Percentiles rank a stretch among this genome's conserved stretches.
Conservation (phyloP, 2,113 vertebrate genomes). For the Prionailurus bengalensis region DNA sequence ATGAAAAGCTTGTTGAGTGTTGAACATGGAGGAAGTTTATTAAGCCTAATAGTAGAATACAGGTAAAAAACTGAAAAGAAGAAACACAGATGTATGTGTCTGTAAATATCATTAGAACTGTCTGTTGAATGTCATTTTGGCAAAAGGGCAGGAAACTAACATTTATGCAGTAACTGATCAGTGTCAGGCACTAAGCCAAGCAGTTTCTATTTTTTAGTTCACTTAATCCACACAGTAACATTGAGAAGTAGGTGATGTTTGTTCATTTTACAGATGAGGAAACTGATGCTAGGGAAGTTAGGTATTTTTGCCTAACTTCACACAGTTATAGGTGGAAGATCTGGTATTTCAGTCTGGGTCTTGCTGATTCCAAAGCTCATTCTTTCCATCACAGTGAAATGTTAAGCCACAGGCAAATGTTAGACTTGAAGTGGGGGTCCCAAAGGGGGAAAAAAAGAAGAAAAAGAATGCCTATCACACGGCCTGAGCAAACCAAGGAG, state of each 20-base stretch:
- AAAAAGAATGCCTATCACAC: background rate
- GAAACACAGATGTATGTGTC: slow-evolving; percentile 34
- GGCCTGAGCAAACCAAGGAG: slow-evolving; percentile 26
- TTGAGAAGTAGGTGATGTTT: slow-evolving; percentile 50
- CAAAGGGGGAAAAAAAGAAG: background rate
- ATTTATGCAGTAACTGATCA: slow-evolving; percentile 62
- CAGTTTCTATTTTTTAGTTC: slow-evolving; percentile 57
- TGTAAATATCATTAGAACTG: slow-evolving; percentile 68
- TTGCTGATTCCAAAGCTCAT: slow-evolving; percentile 10
- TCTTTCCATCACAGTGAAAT: slow-evolving; percentile 14
- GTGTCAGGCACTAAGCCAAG: slow-evolving; percentile 49
- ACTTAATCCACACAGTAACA: slow-evolving; percentile 51
- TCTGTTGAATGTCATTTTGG: slow-evolving; percentile 70
- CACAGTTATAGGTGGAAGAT: background rate
- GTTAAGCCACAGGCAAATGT: background rate
- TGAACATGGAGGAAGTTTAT: slow-evolving; percentile 36
- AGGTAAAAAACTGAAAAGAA: slow-evolving; percentile 61
- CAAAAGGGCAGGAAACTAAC: slow-evolving; percentile 67
- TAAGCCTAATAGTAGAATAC: slow-evolving; percentile 20
- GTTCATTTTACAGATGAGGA: slow-evolving; percentile 56
- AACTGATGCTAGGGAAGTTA: slow-evolving; percentile 30
- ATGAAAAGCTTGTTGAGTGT: slow-evolving; percentile 36
- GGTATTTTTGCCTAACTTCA: slow-evolving; percentile 7
- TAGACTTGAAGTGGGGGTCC: background rate
- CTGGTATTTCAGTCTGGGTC: background rate